A percentile compares a stretch with the other conserved stretches of the same genome.
Conservation (phyloP, 1,140 invertebrate genomes). For the Eufriesea mexicana region DNA sequence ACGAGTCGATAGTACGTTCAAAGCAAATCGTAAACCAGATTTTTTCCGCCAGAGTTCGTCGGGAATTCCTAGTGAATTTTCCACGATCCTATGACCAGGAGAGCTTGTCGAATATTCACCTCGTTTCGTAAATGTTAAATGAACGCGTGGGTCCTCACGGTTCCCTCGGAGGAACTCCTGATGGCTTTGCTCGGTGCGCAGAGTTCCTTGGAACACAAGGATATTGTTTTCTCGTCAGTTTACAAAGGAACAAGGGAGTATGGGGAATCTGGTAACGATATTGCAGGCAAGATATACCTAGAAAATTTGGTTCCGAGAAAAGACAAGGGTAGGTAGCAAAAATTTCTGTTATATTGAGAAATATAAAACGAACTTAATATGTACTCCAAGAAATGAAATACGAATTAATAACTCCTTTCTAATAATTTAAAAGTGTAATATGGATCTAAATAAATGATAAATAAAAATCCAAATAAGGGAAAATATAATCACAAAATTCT, state of each 20-base stretch:
- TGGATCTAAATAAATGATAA: no score
- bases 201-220: background rate
- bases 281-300: background rate
- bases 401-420: no score
- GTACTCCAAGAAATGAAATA: no score
- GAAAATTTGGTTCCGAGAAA: background rate
- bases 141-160: background rate
- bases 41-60: background rate
- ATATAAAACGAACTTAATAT: no score
- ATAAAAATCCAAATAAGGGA: no score
- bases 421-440: no score
- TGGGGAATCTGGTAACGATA: no score
- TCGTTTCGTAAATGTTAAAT: background rate
- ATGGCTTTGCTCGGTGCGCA: background rate
- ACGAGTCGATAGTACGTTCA: background rate
- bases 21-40: background rate
- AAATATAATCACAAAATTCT: no score
- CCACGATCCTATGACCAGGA: background rate
- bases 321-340: no score
- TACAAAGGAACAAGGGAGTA: background rate
- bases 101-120: background rate
- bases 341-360: no score
- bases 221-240: conserved; percentile 20
- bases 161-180: background rate
- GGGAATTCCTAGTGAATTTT: background rate